Evolutionary conservation across 2,888 invertebrate species (phyloP).

Genomic region (Onthophagus sagittarius): DNA sequence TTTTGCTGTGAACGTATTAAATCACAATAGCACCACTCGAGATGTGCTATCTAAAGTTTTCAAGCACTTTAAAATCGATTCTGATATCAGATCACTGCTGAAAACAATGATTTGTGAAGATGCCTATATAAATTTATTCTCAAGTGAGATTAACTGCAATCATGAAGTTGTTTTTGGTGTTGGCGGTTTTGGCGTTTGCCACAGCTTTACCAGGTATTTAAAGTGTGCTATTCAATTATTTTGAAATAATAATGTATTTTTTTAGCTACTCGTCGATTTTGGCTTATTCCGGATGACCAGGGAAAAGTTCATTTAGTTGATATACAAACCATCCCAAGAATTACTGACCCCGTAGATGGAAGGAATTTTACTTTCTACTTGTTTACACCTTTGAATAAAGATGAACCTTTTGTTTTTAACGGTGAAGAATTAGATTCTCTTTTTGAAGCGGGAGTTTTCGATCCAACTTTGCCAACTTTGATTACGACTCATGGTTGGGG

Average conservation of each 20-base stretch:
- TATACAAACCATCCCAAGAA: slow-evolving; percentile 9
- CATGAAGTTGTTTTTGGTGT: slow-evolving; percentile 10
- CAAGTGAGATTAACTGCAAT: not conserved
- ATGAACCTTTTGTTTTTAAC: slow-evolving; percentile 11
- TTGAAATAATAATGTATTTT: not conserved
- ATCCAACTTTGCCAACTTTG: slow-evolving; percentile 21
- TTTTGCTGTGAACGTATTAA: not conserved
- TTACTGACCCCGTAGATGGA: slow-evolving; percentile 18
- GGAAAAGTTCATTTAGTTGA: slow-evolving; percentile 20
- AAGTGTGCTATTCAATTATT: not conserved
- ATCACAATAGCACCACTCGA: not conserved
- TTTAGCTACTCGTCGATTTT: slow-evolving; percentile 5
- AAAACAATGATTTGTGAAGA: not conserved
- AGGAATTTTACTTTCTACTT: slow-evolving; percentile 19
- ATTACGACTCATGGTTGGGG: slow-evolving; percentile 28
- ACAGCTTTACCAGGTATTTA: slow-evolving; percentile 8
- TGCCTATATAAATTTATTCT: not conserved
- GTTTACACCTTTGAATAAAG: slow-evolving; percentile 16
- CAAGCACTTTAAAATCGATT: not conserved
- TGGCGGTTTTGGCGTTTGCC: slow-evolving; percentile 10
- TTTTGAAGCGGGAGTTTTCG: slow-evolving; percentile 18
- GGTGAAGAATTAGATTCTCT: slow-evolving; percentile 19
- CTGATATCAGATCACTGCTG: not conserved
- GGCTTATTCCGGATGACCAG: slow-evolving; percentile 17
- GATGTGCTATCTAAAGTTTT: not conserved